These are phyloP conservation scores for Amphipoea lucens DNA, from an alignment of 2,888 invertebrate genomes.

Conservation along the genomic window DNA sequence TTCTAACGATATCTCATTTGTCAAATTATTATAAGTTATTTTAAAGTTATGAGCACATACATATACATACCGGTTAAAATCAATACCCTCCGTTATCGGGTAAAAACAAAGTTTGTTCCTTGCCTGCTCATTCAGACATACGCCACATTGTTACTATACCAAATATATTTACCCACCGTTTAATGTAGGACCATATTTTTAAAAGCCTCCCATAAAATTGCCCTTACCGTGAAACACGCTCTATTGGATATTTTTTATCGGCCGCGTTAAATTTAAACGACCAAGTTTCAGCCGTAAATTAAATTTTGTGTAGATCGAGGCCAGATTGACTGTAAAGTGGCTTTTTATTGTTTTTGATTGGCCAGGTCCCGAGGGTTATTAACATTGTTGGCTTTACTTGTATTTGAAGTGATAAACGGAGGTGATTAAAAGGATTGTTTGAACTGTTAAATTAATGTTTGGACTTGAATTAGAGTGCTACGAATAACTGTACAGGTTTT, in stretches of 20 bases:
- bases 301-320: conserved; percentile 55
- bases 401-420: conserved; percentile 24
- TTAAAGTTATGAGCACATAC: too few species aligned
- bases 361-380: conserved; percentile 13
- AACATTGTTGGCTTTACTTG: conserved; percentile 6
- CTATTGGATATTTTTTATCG: conserved; percentile 64
- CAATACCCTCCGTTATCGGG: too few species aligned
- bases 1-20: too few species aligned
- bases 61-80: too few species aligned
- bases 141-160: not conserved
- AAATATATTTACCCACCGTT: conserved; percentile 28
- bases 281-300: conserved; percentile 52
- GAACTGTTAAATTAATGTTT: not conserved
- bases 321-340: conserved; percentile 49
- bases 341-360: conserved; percentile 50
- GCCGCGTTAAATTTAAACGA: conserved; percentile 47
- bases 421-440: not conserved
- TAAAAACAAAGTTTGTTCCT: not conserved
- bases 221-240: conserved; percentile 45
- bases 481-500: not conserved
- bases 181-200: conserved; percentile 30
- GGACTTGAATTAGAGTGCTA: not conserved
- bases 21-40: too few species aligned
- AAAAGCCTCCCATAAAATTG: conserved; percentile 52
- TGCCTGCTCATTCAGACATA: not conserved